Conservation (phyloP, 2,113 vertebrate genomes). For the Oncorhynchus gorbuscha region DNA sequence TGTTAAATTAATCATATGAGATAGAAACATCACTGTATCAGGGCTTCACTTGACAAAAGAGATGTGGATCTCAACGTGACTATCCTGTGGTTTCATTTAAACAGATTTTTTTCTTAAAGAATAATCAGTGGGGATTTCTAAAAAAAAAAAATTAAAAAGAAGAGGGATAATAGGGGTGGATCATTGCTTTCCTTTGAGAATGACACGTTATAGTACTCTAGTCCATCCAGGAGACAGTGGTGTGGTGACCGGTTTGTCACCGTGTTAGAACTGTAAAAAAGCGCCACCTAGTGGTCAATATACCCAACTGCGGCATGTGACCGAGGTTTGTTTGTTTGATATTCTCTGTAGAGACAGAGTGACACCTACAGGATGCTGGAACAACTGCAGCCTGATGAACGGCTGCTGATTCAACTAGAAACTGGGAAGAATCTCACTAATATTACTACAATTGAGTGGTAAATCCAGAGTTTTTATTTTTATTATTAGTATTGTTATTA, state of each 20-base stretch:
- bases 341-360: constrained; percentile 39
- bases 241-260: background rate
- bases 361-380: constrained; percentile 55
- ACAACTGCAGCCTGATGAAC: constrained; percentile 33
- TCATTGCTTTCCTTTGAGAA: background rate
- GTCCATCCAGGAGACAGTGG: background rate
- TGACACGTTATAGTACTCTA: background rate
- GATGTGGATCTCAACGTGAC: no score
- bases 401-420: no score
- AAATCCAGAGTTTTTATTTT: no score
- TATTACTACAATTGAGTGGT: no score
- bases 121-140: constrained; percentile 15
- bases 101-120: no score
- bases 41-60: background rate
- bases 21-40: constrained; percentile 21
- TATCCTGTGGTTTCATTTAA: no score
- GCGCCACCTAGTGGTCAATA: constrained; percentile 51
- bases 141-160: background rate
- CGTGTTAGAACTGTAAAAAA: constrained; percentile 41
- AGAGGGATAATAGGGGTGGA: background rate
- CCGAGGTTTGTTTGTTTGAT: background rate
- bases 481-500: no score
- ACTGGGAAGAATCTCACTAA: no score
- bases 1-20: constrained; percentile 52
- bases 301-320: background rate